phyloP scores from a whole-genome alignment of 2,113 vertebrate species.

The Protomyctophum bolini region DNA sequence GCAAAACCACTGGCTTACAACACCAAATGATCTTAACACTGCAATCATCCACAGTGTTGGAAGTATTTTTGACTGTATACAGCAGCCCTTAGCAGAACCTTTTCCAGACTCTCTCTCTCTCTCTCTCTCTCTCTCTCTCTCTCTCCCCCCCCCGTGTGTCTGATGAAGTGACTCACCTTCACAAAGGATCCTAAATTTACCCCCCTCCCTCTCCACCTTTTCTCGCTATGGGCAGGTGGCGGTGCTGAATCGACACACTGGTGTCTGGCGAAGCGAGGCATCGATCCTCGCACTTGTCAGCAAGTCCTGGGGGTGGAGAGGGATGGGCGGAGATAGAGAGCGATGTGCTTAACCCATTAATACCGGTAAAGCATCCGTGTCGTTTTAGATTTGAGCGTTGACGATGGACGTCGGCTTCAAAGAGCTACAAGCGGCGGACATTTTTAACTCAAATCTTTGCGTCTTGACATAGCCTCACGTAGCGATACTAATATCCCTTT shows the following conservation, averaged over 20 bases:
- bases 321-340: slow-evolving; percentile 15
- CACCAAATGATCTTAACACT: no score
- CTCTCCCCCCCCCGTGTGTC: background rate
- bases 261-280: slow-evolving; percentile 64
- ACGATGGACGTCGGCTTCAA: no score
- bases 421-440: no score
- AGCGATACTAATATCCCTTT: no score
- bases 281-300: slow-evolving; percentile 63
- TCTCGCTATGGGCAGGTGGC: slow-evolving; percentile 56
- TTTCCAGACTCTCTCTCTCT: slow-evolving; percentile 52
- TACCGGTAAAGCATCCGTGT: no score
- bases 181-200: background rate
- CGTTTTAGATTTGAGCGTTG: no score
- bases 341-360: slow-evolving; percentile 55
- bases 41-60: no score
- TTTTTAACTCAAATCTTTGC: no score
- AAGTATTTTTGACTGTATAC: no score
- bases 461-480: no score
- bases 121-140: slow-evolving; percentile 31
- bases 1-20: no score
- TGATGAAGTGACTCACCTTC: slow-evolving; percentile 19
- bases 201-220: background rate
- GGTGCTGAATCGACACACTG: slow-evolving; percentile 77
- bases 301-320: slow-evolving; percentile 31
- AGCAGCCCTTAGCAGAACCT: slow-evolving; percentile 37